Base-by-base conservation (phyloP, 2,888 invertebrate genomes). In the Stenurella melanura region DNA sequence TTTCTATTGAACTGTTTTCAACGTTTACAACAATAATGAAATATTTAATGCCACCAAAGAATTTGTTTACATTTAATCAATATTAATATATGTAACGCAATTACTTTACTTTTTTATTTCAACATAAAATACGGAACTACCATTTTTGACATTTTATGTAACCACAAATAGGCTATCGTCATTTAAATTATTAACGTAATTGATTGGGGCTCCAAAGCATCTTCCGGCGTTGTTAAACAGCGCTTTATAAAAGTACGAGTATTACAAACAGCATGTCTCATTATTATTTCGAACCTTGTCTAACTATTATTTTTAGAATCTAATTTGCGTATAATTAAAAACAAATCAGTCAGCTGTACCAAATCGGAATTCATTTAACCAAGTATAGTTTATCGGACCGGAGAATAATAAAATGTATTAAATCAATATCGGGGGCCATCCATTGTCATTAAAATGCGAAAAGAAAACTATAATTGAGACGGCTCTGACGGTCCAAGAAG, bases 401-500 rank as follows among this genome's bases (percentile, higher is more conserved):
- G 15, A 50, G 34, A 61, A 57, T 57, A 57, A 57, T 57, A 57
- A 42, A 42, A 42, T 42, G 42, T 50, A 15, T 50, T 50, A 50
- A 30, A 34, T 30, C 26, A 61, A 30, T 30, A 61, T 15, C 61
- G n/a, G n/a, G 17, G 61, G 3, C 17, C 15, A 30, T n/a, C 19
- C 12, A 42, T 54, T 50, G 15, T 19, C 50, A 50, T 18, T 19
- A 19, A 21, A 56, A 21, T 56, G 17, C 30, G 56, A 68, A 68
- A 54, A 12, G 56, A 68, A n/a, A 21, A 38, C 18, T 21, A 58
- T 21, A 19, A 21, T 21, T 18, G 58, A 58, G 58, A 19, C 66
- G 70, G 63, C 74, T 75, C 61, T 67, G 57, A 73, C 58, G 66
- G 67, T 74, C 73, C 57, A 76, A 76, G 67, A 74, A 69, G 72